Base-by-base conservation (phyloP, 2,888 invertebrate species). In the Ophion costatus region DNA sequence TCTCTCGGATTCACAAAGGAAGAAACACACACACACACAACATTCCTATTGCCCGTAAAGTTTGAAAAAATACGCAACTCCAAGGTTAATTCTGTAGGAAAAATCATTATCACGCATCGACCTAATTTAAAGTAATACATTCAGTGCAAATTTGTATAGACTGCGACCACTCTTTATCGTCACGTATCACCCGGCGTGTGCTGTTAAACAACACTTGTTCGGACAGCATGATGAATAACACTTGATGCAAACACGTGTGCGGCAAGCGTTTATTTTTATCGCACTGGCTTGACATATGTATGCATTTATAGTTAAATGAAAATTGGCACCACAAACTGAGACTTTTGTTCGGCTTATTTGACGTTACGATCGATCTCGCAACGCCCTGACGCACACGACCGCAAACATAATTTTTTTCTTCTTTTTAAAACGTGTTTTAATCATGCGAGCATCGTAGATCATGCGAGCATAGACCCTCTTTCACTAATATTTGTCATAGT, bases 391-490 rank as follows among this genome's bases (percentile, higher is more conserved):
- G 57, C 57, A 38, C 4, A 11, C 7, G 17, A 20, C 7, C 20
- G 66, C 38, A 24, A 42, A 71, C 63, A 71, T 71, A 57, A 24
- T 14, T 74, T 74, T 67, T 24, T 73, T 64, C 59, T 69, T 69
- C 61, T n/a, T 17, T 71, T 22, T n/a, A 10, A 11, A 33, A 78
- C 22, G 56, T 64, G 38, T 64, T 59, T 69, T 5, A 45, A 69
- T 77, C 22, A 59, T 38, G 38, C 10, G 24, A 33, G n/a, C 56
- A 63, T 33, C 29, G 14, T 59, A 45, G 56, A 45, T 69, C 78
- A 61, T 42, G 24, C 33, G 6, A 38, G 33, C 45, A 14, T 17
- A 51, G n/a, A 24, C 24, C 9, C 22, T 29, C 38, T 5, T 57
- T n/a, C 67, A n/a, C 6, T 29, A 22, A 17, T 29, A 10, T 70